A percentile compares a stretch with the other conserved stretches of the same genome.
These are phyloP conservation scores for Steatornis caripensis DNA, from an alignment of 2,113 vertebrate species.

Conservation along the genomic window DNA sequence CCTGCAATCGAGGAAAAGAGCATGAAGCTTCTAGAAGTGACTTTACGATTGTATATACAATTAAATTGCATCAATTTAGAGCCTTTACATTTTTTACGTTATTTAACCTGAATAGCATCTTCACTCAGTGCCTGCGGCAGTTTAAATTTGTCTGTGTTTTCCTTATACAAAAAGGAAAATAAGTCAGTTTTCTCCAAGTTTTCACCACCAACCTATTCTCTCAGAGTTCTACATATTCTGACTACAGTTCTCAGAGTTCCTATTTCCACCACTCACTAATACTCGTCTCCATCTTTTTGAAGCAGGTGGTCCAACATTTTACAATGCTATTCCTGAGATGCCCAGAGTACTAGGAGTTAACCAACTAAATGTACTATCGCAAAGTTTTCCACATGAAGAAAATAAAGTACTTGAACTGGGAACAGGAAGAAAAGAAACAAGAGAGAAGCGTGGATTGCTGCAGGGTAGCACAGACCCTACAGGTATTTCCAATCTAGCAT, in stretches of 20 bases:
- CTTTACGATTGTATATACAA: neutral
- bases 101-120: neutral
- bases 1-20: constrained; percentile 67
- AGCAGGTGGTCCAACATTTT: neutral
- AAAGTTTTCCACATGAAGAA: neutral
- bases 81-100: neutral
- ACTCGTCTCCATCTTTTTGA: neutral
- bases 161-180: neutral
- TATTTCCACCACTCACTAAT: neutral
- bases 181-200: neutral
- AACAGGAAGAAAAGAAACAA: neutral
- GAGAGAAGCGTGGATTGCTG: neutral
- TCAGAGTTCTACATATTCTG: too few relatives aligned
- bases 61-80: neutral
- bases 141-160: neutral
- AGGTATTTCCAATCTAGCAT: neutral
- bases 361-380: neutral
- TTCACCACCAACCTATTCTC: neutral
- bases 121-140: neutral
- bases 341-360: neutral
- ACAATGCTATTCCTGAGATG: neutral
- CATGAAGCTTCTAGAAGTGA: constrained; percentile 26
- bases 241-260: neutral
- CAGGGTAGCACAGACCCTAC: neutral
- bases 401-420: neutral